phyloP scores from a whole-genome alignment of 2,113 vertebrate genomes.

The Macroglossus sobrinus region DNA sequence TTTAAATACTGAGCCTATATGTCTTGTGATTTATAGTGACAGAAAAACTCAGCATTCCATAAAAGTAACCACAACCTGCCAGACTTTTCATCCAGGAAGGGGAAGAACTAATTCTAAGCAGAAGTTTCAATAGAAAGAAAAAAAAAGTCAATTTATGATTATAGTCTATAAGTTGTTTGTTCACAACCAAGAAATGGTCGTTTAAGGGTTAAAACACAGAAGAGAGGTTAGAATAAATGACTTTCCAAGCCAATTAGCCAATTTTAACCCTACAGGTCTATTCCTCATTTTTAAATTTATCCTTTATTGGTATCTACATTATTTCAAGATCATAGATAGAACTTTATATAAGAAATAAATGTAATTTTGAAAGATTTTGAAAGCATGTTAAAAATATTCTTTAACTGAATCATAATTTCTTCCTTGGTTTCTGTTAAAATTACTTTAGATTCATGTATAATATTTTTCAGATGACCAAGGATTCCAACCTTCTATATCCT shows the following conservation, averaged over 20 bases:
- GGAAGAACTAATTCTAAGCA: not conserved
- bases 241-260: not conserved
- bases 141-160: not conserved
- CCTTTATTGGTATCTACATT: not conserved
- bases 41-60: not conserved
- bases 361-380: not conserved
- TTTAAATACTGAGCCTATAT: not conserved
- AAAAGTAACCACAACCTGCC: not conserved
- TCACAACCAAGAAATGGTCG: not conserved
- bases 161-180: not conserved
- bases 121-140: not conserved
- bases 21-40: not conserved
- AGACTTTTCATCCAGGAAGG: not conserved
- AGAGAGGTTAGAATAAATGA: not conserved
- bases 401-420: not conserved
- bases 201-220: not conserved
- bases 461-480: not conserved
- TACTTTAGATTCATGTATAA: not conserved
- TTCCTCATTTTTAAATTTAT: not conserved
- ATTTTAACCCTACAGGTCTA: not conserved
- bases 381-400: not conserved
- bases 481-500: not conserved
- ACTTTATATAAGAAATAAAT: not conserved
- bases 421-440: not conserved
- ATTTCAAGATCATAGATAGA: not conserved